Percentiles rank a stretch among this genome's conserved stretches.
These are phyloP conservation scores for Hemicrepidius hirtus DNA, from an alignment of 2,888 invertebrate species.

Conservation along the genomic window DNA sequence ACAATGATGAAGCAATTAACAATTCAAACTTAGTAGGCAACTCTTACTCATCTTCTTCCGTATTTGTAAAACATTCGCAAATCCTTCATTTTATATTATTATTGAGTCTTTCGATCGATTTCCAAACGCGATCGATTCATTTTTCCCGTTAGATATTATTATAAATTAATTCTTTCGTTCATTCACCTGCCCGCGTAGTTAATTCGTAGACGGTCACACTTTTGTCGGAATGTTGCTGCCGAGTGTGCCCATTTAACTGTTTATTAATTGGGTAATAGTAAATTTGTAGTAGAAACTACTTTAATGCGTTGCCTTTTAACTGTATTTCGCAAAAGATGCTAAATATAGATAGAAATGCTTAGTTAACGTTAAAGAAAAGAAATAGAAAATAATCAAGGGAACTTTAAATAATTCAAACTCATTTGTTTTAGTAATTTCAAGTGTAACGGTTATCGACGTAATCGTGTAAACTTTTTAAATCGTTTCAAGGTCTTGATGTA, in stretches of 20 bases:
- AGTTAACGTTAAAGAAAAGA: neutral
- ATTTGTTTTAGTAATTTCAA: no score
- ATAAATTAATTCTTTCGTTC: conserved; percentile 34
- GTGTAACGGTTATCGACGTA: neutral
- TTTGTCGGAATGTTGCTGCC: conserved; percentile 31
- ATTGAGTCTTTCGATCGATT: conserved; percentile 16
- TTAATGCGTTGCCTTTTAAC: neutral
- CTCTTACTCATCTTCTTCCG: conserved; percentile 44
- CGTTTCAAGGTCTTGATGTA: conserved; percentile 46
- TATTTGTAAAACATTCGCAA: conserved; percentile 20
- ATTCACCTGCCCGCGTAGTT: conserved; percentile 42
- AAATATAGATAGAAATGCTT: neutral
- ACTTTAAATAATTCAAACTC: no score
- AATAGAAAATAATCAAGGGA: no score
- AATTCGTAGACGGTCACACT: conserved; percentile 29
- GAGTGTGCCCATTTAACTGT: conserved; percentile 42
- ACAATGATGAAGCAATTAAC: conserved; percentile 51
- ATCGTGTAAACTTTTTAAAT: conserved; percentile 18
- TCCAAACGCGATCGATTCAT: conserved; percentile 19
- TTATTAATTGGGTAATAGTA: conserved; percentile 38
- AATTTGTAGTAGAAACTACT: conserved; percentile 17
- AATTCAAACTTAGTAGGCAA: conserved; percentile 41
- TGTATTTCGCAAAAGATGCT: neutral
- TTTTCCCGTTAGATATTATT: conserved; percentile 29
- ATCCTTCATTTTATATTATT: neutral